phyloP scores from a whole-genome alignment of 2,113 vertebrate species.

The Thamnophis sirtalis region DNA sequence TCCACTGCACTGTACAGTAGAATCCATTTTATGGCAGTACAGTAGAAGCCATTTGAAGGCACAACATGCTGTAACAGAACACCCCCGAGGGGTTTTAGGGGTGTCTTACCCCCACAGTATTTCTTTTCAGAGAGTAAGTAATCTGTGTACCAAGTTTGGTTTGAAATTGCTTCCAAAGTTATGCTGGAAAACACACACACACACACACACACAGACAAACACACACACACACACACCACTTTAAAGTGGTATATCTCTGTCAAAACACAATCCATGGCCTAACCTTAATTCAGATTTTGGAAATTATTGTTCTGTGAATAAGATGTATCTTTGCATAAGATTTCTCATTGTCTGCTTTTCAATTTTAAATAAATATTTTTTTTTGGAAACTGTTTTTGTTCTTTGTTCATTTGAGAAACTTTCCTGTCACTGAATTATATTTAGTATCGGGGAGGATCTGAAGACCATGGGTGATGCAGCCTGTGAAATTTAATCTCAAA shows the following conservation, averaged over 20 bases:
- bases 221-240: too few relatives aligned
- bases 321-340: neutral
- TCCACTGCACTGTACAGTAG: too few relatives aligned
- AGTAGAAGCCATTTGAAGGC: too few relatives aligned
- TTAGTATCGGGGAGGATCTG: constrained; percentile 5
- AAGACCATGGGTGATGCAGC: neutral
- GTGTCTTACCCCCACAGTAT: too few relatives aligned
- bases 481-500: constrained; percentile 12
- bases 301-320: neutral
- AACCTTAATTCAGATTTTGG: neutral
- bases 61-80: too few relatives aligned
- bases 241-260: neutral
- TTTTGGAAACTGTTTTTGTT: neutral
- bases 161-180: too few relatives aligned
- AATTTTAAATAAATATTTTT: neutral
- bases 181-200: too few relatives aligned
- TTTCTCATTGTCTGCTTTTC: neutral
- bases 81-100: too few relatives aligned
- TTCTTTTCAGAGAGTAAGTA: too few relatives aligned
- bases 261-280: neutral
- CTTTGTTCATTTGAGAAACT: neutral
- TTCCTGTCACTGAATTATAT: neutral
- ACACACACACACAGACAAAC: too few relatives aligned
- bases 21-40: too few relatives aligned
- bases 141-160: too few relatives aligned